phyloP scores from a whole-genome alignment of 2,888 invertebrate species.

The Rotaria magnacalcarata region DNA sequence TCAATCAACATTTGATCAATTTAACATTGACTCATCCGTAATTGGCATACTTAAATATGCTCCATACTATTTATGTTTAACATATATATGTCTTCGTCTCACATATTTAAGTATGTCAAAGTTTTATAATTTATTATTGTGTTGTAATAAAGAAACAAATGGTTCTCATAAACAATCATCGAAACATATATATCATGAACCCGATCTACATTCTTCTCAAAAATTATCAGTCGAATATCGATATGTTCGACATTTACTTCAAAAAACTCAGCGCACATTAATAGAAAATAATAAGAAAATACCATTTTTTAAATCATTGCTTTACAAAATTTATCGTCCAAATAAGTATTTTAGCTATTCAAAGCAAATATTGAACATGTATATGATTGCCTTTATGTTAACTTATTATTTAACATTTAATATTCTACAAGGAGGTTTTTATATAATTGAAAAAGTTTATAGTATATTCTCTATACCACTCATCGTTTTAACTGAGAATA shows the following conservation, averaged over 20 bases:
- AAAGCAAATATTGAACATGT: conserved; percentile 43
- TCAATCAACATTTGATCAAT: conserved; percentile 27
- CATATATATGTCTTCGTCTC: conserved; percentile 25
- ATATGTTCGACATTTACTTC: conserved; percentile 35
- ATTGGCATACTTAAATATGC: neutral
- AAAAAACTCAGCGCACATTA: conserved; percentile 23
- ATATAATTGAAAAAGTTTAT: conserved; percentile 42
- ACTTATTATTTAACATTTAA: conserved; percentile 43
- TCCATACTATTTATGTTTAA: conserved; percentile 30
- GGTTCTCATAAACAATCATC: neutral
- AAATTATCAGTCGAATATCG: conserved; percentile 20
- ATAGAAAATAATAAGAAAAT: conserved; percentile 11
- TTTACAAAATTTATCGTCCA: conserved; percentile 31
- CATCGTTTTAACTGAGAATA: conserved; percentile 26
- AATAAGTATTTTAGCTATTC: conserved; percentile 42
- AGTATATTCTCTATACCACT: conserved; percentile 15
- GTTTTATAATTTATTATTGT: neutral
- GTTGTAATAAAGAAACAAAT: neutral
- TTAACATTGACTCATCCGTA: neutral
- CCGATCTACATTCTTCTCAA: neutral
- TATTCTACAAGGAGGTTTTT: conserved; percentile 37
- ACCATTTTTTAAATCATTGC: neutral
- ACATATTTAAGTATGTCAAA: neutral
- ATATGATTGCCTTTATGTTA: conserved; percentile 45
- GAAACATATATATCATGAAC: conserved; percentile 36